Conservation (phyloP, 2,113 vertebrate genomes). For the Columba livia region DNA sequence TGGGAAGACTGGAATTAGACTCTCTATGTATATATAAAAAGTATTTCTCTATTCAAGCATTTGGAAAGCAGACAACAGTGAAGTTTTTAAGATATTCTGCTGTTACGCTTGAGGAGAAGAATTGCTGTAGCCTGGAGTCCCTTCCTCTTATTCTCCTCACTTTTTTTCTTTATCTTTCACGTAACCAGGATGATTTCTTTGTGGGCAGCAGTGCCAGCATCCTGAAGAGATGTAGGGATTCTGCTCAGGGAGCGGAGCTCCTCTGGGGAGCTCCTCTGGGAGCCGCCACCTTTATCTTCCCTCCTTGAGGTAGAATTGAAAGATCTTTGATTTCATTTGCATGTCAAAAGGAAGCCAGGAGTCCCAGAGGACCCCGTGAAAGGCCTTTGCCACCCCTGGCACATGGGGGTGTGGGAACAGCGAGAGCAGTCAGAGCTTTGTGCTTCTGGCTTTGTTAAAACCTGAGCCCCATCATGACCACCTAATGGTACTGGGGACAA, state of each 20-base stretch:
- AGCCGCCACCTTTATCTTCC: background rate
- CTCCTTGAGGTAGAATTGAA: constrained; percentile 46
- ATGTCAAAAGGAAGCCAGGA: constrained; percentile 35
- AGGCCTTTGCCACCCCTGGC: constrained; percentile 47
- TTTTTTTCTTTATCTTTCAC: background rate
- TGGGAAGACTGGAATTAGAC: background rate
- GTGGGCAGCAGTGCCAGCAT: background rate
- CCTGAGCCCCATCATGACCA: background rate
- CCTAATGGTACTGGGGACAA: background rate
- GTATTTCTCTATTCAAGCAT: background rate
- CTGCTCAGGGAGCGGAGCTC: background rate
- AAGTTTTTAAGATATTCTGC: background rate
- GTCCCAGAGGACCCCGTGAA: background rate
- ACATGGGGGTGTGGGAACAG: constrained; percentile 55
- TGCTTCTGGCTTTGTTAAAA: constrained; percentile 25
- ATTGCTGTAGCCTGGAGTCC: background rate
- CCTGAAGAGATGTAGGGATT: background rate
- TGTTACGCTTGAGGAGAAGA: background rate
- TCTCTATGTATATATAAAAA: accelerated
- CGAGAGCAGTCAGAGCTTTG: constrained; percentile 7
- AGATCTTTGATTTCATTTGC: constrained; percentile 50
- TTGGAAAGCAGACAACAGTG: background rate
- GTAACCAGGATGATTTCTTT: background rate
- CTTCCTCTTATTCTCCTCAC: background rate
- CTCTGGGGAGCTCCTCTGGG: background rate